Base-by-base conservation (phyloP, 1,140 invertebrate species). In the Gerris buenoi region DNA sequence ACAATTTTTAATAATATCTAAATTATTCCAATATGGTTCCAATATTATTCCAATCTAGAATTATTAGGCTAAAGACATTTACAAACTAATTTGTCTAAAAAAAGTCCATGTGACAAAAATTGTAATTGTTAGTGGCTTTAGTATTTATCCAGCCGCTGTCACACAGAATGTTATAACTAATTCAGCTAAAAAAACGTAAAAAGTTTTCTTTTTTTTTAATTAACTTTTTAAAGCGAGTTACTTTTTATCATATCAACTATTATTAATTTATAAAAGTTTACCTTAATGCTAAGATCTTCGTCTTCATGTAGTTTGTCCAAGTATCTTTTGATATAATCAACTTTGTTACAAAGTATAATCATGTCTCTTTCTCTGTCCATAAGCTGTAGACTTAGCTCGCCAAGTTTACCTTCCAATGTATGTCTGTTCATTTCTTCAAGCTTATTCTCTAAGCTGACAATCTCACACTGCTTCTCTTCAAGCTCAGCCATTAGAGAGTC, bases 241-340 rank as follows among this genome's bases (percentile, higher is more conserved):
- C n/a, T n/a, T n/a, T n/a, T n/a, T n/a, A n/a, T n/a, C n/a, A n/a
- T n/a, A n/a, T n/a, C n/a, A n/a, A n/a, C n/a, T n/a, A n/a, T n/a
- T n/a, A n/a, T n/a, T n/a, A n/a, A n/a, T n/a, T n/a, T n/a, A n/a
- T n/a, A 46, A 46, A 10, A 46, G 22, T 33, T 29, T 63, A 69
- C 68, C 68, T 69, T 69, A 14, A 69, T 64, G 25, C 65, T 69
- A 25, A 67, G 22, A 15, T 66, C 60, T 60, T 69, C 68, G 57
- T 69, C 68, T 15, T 27, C 60, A 26, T 67, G 60, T 27, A 69
- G 58, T 27, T 65, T 66, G 29, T 69, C 57, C 18, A 69, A 23
- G 29, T 69, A 69, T n/a, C 65, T 66, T 26, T 64, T 65, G 3
- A 69, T 64, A 65, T 69, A 69, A n/a, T 69, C 68, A 10, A 69